phyloP scores from a whole-genome alignment of 2,113 vertebrate species.

The Macquaria ambigua region DNA sequence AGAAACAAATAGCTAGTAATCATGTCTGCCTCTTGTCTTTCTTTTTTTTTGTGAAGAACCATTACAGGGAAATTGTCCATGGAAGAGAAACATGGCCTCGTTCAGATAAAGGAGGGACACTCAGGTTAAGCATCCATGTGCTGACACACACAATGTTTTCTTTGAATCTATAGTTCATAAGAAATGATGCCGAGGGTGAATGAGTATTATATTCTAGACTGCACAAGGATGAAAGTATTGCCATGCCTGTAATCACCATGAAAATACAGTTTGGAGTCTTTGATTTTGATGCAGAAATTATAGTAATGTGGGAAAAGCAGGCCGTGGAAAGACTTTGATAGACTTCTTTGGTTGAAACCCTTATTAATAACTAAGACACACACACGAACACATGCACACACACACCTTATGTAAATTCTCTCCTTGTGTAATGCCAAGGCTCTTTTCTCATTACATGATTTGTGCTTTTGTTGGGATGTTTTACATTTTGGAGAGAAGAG shows the following conservation, averaged over 20 bases:
- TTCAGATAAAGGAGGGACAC: conserved; percentile 39
- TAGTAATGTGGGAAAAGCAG: neutral
- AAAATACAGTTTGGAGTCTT: conserved; percentile 30
- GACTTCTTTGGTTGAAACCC: neutral
- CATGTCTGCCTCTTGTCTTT: conserved; percentile 42
- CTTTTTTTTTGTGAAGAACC: conserved; percentile 14
- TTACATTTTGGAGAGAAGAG: neutral
- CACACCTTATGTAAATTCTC: neutral
- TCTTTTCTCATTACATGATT: neutral
- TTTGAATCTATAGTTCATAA: conserved; percentile 48
- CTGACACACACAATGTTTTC: neutral
- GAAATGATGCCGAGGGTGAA: conserved; percentile 18
- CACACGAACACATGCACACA: neutral
- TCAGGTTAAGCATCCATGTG: conserved; percentile 6
- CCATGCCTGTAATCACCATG: conserved; percentile 16
- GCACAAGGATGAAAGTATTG: conserved; percentile 16
- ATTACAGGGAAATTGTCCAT: conserved; percentile 35
- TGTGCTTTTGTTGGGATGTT: neutral
- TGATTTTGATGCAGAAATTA: conserved; percentile 25
- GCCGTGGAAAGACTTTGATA: neutral
- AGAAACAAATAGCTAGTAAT: conserved; percentile 40
- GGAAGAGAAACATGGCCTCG: conserved; percentile 10
- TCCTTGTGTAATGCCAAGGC: neutral
- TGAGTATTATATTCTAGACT: conserved; percentile 29
- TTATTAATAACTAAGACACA: conserved; percentile 27